These are phyloP conservation scores for Macrosiphum euphorbiae DNA, from an alignment of 2,888 invertebrate genomes.

Conservation along the genomic window DNA sequence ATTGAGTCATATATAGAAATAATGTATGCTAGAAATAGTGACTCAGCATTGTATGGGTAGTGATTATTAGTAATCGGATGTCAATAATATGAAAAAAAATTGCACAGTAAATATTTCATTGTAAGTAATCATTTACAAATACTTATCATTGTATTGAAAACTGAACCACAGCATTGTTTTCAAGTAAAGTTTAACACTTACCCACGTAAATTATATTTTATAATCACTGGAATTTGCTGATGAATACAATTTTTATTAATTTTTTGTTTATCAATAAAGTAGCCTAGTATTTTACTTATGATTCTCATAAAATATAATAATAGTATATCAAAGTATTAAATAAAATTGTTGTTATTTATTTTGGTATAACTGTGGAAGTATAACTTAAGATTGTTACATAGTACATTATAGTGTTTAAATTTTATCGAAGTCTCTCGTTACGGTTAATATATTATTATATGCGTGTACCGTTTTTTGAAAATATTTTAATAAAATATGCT, in stretches of 20 bases:
- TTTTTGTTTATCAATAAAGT: neutral
- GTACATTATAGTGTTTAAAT: neutral
- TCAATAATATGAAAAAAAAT: constrained; percentile 10
- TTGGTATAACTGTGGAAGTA: neutral
- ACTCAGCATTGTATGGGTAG: constrained; percentile 28
- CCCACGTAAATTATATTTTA: constrained; percentile 18
- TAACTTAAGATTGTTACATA: neutral
- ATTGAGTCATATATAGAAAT: neutral
- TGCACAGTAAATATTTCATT: constrained; percentile 20
- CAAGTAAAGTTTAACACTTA: neutral
- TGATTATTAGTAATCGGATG: constrained; percentile 9
- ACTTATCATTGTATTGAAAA: constrained; percentile 37
- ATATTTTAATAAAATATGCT: neutral
- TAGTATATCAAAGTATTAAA: neutral
- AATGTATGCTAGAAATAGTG: constrained; percentile 7
- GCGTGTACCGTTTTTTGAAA: neutral
- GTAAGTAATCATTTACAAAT: constrained; percentile 18
- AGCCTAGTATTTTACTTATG: neutral
- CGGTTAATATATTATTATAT: constrained; percentile 20
- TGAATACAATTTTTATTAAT: neutral
- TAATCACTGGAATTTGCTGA: constrained; percentile 38
- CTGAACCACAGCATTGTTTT: constrained; percentile 23
- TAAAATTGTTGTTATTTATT: neutral
- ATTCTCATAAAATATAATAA: neutral
- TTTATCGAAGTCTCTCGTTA: neutral